These are phyloP conservation scores for Sebastolobus altivelis DNA, from an alignment of 2,797 vertebrate genomes.

Conservation along the genomic window DNA sequence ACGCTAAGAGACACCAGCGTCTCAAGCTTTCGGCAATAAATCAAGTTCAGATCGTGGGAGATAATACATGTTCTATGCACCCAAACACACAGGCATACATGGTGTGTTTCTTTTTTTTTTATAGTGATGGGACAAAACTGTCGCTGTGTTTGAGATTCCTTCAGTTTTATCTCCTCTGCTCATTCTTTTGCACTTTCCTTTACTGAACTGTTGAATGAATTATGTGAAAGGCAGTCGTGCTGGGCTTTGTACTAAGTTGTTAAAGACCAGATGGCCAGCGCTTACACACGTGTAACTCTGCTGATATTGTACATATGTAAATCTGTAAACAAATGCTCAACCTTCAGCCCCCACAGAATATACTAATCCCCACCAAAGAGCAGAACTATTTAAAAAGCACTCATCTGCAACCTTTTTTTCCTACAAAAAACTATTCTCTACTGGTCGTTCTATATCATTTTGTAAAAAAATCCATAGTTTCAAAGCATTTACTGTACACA, in stretches of 20 bases:
- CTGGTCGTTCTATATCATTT: background rate
- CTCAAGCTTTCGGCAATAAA: constrained; percentile 50
- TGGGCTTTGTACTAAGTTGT: constrained; percentile 64
- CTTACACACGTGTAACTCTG: constrained; percentile 54
- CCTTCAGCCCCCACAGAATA: constrained; percentile 50
- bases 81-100: constrained; percentile 12
- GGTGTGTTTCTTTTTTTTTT: constrained; percentile 7
- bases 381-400: constrained; percentile 39
- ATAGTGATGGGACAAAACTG: constrained; percentile 3
- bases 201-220: constrained; percentile 22
- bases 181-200: constrained; percentile 7
- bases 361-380: constrained; percentile 64
- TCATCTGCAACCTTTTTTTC: constrained; percentile 29
- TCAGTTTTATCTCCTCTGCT: constrained; percentile 16
- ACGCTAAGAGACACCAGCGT: constrained; percentile 30
- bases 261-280: constrained; percentile 66
- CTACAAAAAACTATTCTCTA: background rate
- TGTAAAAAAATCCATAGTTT: background rate
- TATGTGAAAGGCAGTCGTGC: constrained; percentile 43
- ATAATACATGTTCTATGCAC: constrained; percentile 23
- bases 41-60: constrained; percentile 47
- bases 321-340: constrained; percentile 74
- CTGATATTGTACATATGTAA: constrained; percentile 71
- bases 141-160: constrained; percentile 40
- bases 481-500: background rate